Evolutionary conservation across 2,113 vertebrate genomes (phyloP), one percentile per base, ranked within the genome.

Genomic region (Fregetta grallaria): DNA sequence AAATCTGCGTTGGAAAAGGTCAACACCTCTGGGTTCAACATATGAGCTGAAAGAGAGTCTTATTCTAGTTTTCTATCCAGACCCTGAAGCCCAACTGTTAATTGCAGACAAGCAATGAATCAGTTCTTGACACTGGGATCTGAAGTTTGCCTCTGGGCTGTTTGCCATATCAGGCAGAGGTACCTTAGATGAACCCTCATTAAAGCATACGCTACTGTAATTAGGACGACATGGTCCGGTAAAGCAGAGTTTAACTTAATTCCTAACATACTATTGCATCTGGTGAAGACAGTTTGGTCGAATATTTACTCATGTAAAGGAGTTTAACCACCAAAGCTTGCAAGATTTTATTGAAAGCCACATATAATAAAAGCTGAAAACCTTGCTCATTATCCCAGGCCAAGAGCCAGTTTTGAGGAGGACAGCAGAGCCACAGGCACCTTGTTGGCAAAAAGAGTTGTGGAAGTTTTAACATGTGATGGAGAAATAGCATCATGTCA

Each of bases 91-190:
- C 50, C 68, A 94, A 18, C 61, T 84, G 47, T 86, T 94, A 92
- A 94, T 67, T 91, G 50, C 59, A 96, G 80, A 67, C 55, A 88
- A 85, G 40, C 74, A 92, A 85, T 92, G 56, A 95, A 92, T 94
- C 94, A 91, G 34, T 32, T 89, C 73, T 83, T 87, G 92, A 95
- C 81, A 68, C 25, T 11, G 16, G 20, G 55, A 95, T 84, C 38
- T 81, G 87, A 92, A 96, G 91, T 61, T 72, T 78, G 65, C 84
- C 84, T 89, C 44, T 87, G 63, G 89, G 92, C 91, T 78, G 29
- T 75, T 78, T 89, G 84, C 80, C 62, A 17, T 71, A 94, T 94
- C 68, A 90, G 77, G 77, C 61, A 94, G 55, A 92, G 30, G 32
- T 49, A 81, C 87, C 52, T 92, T 47, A 84, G 55, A 81, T 89